Evolutionary conservation across 2,797 vertebrate species (phyloP).

Genomic region (Cossypha heuglini): DNA sequence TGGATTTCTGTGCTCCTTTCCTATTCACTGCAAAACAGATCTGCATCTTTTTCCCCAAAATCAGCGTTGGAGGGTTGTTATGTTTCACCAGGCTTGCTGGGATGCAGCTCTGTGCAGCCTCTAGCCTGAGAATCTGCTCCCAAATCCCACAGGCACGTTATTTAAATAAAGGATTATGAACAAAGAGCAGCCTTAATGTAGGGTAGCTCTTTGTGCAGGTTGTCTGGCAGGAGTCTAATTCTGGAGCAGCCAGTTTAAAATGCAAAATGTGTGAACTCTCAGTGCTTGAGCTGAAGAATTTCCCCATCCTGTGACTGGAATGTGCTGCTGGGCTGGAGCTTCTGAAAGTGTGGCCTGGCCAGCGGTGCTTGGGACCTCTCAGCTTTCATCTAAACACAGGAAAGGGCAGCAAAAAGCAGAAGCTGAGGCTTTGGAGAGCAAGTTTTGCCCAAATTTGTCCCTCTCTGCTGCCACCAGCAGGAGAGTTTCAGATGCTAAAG

Average conservation of each 20-base stretch:
- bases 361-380: neutral
- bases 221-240: neutral
- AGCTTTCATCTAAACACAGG: neutral
- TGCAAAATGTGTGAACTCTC: neutral
- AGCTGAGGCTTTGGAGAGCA: neutral
- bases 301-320: neutral
- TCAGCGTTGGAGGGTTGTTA: neutral
- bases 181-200: neutral
- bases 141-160: neutral
- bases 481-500: neutral
- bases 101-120: neutral
- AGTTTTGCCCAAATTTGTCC: neutral
- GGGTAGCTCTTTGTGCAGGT: neutral
- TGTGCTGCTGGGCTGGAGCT: neutral
- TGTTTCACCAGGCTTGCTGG: neutral
- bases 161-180: neutral
- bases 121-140: neutral
- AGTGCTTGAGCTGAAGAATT: neutral
- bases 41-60: neutral
- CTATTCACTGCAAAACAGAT: neutral
- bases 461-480: constrained; percentile 37
- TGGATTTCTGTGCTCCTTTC: neutral
- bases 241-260: constrained; percentile 6
- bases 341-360: neutral
- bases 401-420: neutral